phyloP scores from a whole-genome alignment of 2,797 vertebrate species.

The Todus mexicanus region DNA sequence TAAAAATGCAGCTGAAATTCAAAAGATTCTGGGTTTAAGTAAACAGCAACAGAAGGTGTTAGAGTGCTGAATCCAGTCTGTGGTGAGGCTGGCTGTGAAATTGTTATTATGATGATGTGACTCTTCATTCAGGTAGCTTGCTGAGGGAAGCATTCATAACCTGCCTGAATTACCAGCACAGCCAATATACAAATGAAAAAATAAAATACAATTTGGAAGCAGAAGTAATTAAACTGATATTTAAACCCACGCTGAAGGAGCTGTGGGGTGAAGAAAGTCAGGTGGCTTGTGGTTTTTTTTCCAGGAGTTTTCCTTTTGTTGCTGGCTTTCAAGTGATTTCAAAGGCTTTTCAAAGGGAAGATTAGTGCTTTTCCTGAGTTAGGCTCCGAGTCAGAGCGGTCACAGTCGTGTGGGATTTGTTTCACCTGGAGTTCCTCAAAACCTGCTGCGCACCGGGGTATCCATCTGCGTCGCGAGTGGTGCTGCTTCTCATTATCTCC shows the following conservation, averaged over 20 bases:
- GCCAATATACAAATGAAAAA: neutral
- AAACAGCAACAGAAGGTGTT: neutral
- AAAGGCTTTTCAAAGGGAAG: conserved; percentile 24
- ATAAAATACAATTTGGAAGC: neutral
- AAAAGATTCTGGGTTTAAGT: conserved; percentile 12
- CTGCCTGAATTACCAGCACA: conserved; percentile 38
- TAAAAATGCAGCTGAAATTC: neutral
- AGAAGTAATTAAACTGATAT: conserved; percentile 60
- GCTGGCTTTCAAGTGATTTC: conserved; percentile 26
- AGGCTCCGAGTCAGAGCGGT: neutral
- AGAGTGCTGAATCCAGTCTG: neutral
- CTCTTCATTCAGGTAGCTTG: neutral
- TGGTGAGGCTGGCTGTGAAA: conserved; percentile 1
- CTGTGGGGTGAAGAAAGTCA: neutral
- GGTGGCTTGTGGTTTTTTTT: neutral
- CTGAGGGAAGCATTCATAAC: conserved; percentile 11
- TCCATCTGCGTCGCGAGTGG: neutral
- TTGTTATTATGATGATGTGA: conserved; percentile 30
- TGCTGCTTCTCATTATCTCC: neutral
- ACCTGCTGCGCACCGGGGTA: neutral
- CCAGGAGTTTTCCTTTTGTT: conserved; percentile 10
- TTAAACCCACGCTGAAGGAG: conserved; percentile 21
- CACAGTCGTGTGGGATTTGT: neutral
- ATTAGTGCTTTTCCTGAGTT: neutral
- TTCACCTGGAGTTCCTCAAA: neutral